A percentile compares a stretch with the other conserved stretches of the same genome.
Evolutionary conservation across 2,888 invertebrate species (phyloP).

Genomic region (Bimastos eiseni): DNA sequence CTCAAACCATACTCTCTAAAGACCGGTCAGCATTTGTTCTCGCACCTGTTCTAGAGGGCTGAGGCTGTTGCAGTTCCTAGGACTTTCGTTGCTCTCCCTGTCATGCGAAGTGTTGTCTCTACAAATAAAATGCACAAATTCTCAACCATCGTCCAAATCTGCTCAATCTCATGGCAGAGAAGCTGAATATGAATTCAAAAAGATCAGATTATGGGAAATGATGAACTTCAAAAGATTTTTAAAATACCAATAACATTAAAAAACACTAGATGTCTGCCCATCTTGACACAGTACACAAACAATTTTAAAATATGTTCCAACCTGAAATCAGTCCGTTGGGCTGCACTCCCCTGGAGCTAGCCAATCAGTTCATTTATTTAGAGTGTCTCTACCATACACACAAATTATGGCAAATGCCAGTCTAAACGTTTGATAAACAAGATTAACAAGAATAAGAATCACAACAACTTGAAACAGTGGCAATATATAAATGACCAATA

Average conservation of each 20-base stretch:
- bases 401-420: neutral
- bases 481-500: no score
- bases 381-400: neutral
- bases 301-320: no score
- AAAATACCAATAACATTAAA: neutral
- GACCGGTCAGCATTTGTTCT: neutral
- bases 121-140: neutral
- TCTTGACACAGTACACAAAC: no score
- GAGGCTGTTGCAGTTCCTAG: neutral
- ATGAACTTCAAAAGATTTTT: neutral
- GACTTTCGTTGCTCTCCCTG: neutral
- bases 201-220: neutral
- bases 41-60: neutral
- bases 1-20: no score
- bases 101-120: neutral
- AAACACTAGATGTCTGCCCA: no score
- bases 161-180: neutral
- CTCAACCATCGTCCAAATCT: neutral
- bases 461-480: neutral
- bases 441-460: neutral
- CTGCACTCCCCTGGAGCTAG: no score
- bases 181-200: neutral
- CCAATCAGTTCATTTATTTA: neutral
- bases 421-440: neutral
- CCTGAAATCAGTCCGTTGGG: no score